phyloP scores from a whole-genome alignment of 2,797 vertebrate genomes.

The Halcyon badia region DNA sequence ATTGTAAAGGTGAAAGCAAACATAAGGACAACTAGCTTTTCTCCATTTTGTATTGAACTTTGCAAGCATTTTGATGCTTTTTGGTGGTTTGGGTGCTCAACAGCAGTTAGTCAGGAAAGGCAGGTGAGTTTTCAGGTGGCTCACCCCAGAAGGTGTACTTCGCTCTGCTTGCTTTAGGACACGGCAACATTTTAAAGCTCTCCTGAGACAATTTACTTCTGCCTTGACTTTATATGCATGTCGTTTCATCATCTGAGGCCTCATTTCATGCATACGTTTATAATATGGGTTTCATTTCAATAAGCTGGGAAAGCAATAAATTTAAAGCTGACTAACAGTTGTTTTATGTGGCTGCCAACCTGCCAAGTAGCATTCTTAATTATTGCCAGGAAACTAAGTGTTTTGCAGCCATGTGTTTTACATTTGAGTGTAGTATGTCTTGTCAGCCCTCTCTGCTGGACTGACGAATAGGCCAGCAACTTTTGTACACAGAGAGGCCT shows the following conservation, averaged over 20 bases:
- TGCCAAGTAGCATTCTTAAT: constrained; percentile 86
- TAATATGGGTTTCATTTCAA: constrained; percentile 84
- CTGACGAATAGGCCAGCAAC: constrained; percentile 77
- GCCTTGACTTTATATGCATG: constrained; percentile 61
- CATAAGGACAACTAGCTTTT: not conserved
- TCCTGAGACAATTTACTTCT: constrained; percentile 62
- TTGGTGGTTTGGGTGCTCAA: accelerated
- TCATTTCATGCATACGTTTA: constrained; percentile 76
- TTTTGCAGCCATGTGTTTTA: constrained; percentile 85
- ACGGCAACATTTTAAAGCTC: constrained; percentile 24
- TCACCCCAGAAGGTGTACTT: not conserved
- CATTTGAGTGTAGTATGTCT: constrained; percentile 84
- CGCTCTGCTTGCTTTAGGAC: constrained; percentile 3
- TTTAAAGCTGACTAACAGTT: constrained; percentile 82
- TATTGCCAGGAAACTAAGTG: constrained; percentile 86
- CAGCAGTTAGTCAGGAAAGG: not conserved
- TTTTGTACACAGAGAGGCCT: constrained; percentile 50
- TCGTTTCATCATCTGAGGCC: constrained; percentile 71
- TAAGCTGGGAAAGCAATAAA: constrained; percentile 84
- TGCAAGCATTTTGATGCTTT: not conserved
- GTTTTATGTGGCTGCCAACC: constrained; percentile 86
- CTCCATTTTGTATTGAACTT: not conserved
- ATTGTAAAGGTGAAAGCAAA: not conserved
- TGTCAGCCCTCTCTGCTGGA: constrained; percentile 80
- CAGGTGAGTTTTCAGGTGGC: constrained; percentile 39